Conservation (phyloP, 2,888 invertebrate species). For the Laspeyria flexula region DNA sequence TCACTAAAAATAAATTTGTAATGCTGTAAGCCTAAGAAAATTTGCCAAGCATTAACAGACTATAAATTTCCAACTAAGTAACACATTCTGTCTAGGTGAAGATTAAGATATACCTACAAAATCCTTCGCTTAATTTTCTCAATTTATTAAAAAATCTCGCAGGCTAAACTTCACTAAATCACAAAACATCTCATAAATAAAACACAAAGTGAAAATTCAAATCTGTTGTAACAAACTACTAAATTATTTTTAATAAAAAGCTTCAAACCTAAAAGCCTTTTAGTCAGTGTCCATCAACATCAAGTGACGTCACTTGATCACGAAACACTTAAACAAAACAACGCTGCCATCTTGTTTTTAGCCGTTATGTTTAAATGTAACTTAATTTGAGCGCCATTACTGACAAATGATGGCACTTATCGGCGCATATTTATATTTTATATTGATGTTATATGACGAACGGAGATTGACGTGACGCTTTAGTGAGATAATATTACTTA, state of each 20-base stretch:
- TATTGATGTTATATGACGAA: background rate
- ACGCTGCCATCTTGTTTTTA: slow-evolving; percentile 44
- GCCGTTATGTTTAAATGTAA: slow-evolving; percentile 65
- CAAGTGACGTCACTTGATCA: slow-evolving; percentile 5
- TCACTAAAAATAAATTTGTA: too few relatives aligned
- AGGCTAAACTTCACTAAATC: too few relatives aligned
- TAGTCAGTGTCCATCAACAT: slow-evolving; percentile 4
- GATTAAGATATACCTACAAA: too few relatives aligned
- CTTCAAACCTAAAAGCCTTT: background rate
- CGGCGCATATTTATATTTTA: slow-evolving; percentile 50
- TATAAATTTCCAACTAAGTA: too few relatives aligned
- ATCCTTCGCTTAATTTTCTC: too few relatives aligned
- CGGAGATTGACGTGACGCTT: background rate
- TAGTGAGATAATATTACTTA: background rate
- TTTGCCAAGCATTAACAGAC: too few relatives aligned
- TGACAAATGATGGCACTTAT: slow-evolving; percentile 73
- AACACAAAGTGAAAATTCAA: too few relatives aligned
- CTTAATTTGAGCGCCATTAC: slow-evolving; percentile 76
- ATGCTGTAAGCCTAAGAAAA: too few relatives aligned
- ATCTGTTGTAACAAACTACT: too few relatives aligned
- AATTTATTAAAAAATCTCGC: too few relatives aligned
- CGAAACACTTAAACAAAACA: slow-evolving; percentile 22
- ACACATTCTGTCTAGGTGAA: too few relatives aligned
- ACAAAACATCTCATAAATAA: too few relatives aligned
- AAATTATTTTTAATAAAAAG: background rate